These are phyloP conservation scores for Anarrhichthys ocellatus DNA, from an alignment of 2,113 vertebrate genomes.

Conservation along the genomic window DNA sequence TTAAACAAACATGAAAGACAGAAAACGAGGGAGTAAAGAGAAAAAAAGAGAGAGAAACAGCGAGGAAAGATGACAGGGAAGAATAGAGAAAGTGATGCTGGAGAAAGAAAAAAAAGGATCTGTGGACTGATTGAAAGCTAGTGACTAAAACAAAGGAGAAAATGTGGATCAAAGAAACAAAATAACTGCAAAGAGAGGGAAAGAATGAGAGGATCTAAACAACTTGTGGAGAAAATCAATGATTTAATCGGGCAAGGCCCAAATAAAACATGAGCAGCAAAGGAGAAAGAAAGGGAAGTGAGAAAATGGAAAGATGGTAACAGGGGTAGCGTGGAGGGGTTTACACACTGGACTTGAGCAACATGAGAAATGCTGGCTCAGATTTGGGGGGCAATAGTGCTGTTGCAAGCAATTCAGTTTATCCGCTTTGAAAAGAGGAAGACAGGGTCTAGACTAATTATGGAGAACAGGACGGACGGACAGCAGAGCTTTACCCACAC, in stretches of 20 bases:
- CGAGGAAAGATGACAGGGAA: slow-evolving; percentile 16
- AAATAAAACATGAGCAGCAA: slow-evolving; percentile 35
- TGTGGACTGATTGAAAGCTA: neutral
- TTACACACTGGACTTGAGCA: slow-evolving; percentile 15
- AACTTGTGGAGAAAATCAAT: slow-evolving; percentile 23
- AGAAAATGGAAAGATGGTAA: neutral
- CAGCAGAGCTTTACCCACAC: slow-evolving; percentile 26
- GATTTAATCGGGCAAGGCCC: slow-evolving; percentile 13
- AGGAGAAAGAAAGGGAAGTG: slow-evolving; percentile 11
- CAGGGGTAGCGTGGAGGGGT: neutral
- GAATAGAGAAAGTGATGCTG: neutral
- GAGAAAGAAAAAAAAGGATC: slow-evolving; percentile 13
- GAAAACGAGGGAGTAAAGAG: slow-evolving; percentile 15
- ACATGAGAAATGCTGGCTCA: slow-evolving; percentile 40
- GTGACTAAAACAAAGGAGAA: slow-evolving; percentile 29
- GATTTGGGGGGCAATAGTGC: slow-evolving; percentile 28
- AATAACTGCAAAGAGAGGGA: slow-evolving; percentile 1
- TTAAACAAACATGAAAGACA: slow-evolving; percentile 63
- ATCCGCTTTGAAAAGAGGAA: slow-evolving; percentile 28
- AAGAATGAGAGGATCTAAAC: slow-evolving; percentile 4
- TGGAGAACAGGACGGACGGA: slow-evolving; percentile 28
- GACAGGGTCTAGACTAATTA: slow-evolving; percentile 32
- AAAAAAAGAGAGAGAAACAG: slow-evolving; percentile 1
- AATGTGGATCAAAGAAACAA: slow-evolving; percentile 26
- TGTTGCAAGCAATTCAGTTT: slow-evolving; percentile 46